Evolutionary conservation across 2,888 invertebrate species (phyloP).

Genomic region (Protonemura montana): DNA sequence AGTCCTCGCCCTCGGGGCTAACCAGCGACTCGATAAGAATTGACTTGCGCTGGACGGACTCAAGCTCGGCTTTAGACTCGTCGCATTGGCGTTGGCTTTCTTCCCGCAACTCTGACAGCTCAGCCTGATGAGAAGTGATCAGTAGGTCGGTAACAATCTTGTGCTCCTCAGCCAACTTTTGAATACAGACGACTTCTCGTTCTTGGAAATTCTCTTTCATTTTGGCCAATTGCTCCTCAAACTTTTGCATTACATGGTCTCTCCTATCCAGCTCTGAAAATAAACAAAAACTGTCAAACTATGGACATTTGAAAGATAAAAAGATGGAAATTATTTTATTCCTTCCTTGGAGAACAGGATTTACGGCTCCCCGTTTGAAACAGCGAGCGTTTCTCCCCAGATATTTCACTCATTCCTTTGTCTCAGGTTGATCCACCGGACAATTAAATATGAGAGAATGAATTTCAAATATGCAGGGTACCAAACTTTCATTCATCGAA

Average conservation of each 20-base stretch:
- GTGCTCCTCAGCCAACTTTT: conserved; percentile 48
- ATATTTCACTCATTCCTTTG: no score
- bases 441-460: no score
- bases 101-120: conserved; percentile 56
- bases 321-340: no score
- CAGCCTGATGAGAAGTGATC: conserved; percentile 41
- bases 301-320: no score
- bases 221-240: background rate
- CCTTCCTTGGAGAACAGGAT: no score
- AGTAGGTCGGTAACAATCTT: conserved; percentile 16
- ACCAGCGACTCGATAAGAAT: conserved; percentile 57
- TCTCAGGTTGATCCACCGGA: no score
- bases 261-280: background rate
- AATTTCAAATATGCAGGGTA: no score
- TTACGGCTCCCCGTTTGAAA: no score
- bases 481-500: no score
- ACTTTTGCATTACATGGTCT: background rate
- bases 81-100: conserved; percentile 49
- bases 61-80: conserved; percentile 54
- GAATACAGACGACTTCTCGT: conserved; percentile 53
- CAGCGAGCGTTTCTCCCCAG: no score
- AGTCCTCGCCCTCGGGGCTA: conserved; percentile 58
- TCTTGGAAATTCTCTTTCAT: conserved; percentile 52
- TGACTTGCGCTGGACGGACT: conserved; percentile 56
- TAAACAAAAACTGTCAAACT: background rate